phyloP scores from a whole-genome alignment of 1,140 invertebrate species.

The Macrotrachela quadricornifera region DNA sequence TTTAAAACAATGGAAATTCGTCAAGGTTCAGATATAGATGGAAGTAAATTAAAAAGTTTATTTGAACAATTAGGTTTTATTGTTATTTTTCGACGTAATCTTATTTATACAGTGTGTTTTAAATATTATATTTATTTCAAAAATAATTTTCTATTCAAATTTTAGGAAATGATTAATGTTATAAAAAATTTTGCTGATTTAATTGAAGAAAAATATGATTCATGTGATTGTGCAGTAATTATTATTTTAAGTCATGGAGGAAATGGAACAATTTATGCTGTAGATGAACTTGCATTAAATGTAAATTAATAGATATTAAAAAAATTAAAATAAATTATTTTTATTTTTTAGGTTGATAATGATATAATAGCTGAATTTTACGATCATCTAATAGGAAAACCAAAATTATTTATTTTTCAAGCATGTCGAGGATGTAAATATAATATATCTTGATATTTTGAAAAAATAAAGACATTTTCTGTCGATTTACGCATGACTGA shows the following conservation, averaged over 20 bases:
- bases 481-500: too few relatives aligned
- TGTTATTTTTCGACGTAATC: background rate
- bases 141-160: too few relatives aligned
- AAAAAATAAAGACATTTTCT: too few relatives aligned
- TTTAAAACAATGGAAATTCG: constrained; percentile 33
- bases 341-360: constrained; percentile 46
- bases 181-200: constrained; percentile 23
- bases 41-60: constrained; percentile 21
- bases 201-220: background rate
- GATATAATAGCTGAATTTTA: constrained; percentile 3
- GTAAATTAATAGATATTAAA: background rate
- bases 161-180: constrained; percentile 39
- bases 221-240: constrained; percentile 21
- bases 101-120: constrained; percentile 47
- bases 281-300: constrained; percentile 37
- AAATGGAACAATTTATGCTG: constrained; percentile 59
- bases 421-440: constrained; percentile 22
- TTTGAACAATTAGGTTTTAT: constrained; percentile 34
- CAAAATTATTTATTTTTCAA: constrained; percentile 30
- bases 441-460: too few relatives aligned
- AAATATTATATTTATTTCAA: too few relatives aligned
- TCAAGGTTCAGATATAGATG: constrained; percentile 48
- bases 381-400: constrained; percentile 17
- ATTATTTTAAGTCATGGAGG: constrained; percentile 70
- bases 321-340: constrained; percentile 44